A percentile compares a stretch with the other conserved stretches of the same genome.
Evolutionary conservation across 2,113 vertebrate genomes (phyloP).

Genomic region (Rhagologus leucostigma): DNA sequence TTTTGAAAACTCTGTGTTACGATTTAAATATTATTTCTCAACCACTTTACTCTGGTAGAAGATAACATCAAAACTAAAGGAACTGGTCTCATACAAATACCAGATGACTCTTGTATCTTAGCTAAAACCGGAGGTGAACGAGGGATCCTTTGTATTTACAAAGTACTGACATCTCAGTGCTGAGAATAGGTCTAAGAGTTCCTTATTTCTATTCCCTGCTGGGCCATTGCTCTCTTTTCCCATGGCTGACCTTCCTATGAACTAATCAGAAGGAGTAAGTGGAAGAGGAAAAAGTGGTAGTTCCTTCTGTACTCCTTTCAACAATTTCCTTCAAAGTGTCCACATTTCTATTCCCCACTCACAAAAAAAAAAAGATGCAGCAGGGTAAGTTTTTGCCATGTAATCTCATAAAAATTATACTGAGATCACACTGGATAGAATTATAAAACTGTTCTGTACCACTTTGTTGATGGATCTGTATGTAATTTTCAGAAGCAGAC

Average conservation of each 20-base stretch:
- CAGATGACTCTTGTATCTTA: neutral
- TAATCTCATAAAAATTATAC: neutral
- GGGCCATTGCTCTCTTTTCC: neutral
- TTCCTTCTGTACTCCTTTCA: neutral
- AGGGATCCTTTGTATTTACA: neutral
- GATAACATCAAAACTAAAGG: neutral
- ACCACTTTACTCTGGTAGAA: neutral
- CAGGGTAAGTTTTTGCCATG: neutral
- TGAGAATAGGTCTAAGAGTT: neutral
- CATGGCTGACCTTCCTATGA: neutral
- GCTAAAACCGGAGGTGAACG: accelerated
- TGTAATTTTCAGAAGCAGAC: neutral
- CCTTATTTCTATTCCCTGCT: neutral
- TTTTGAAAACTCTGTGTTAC: neutral
- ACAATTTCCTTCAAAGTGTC: neutral
- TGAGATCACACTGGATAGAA: neutral
- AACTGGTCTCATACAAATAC: neutral
- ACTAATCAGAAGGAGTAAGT: neutral
- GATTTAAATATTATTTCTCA: neutral
- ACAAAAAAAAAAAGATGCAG: neutral
- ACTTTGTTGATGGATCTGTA: neutral
- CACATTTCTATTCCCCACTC: neutral
- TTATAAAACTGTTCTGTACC: neutral
- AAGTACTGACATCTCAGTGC: neutral
- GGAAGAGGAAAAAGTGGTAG: neutral